Conservation (phyloP, 2,797 vertebrate genomes). For the Amazona finschi region DNA sequence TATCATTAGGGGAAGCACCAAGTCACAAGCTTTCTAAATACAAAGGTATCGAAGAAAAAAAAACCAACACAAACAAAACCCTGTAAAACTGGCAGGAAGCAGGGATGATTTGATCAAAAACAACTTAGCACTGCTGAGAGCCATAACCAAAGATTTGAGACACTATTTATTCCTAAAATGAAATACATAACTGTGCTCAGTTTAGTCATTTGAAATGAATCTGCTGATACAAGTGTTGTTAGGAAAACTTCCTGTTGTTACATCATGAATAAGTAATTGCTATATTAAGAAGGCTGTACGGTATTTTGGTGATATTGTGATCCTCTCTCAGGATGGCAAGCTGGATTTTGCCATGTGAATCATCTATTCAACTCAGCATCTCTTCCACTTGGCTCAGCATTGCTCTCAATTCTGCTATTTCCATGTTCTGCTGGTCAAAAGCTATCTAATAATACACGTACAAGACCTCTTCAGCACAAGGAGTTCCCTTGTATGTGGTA, state of each 20-base stretch:
- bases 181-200: neutral
- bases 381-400: neutral
- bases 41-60: neutral
- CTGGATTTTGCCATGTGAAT: neutral
- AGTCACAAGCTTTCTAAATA: neutral
- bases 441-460: neutral
- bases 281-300: neutral
- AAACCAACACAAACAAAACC: neutral
- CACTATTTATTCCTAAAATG: neutral
- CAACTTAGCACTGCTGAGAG: neutral
- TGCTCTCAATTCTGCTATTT: neutral
- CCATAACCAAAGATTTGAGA: fast-evolving
- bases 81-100: neutral
- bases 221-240: neutral
- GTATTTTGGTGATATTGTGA: neutral
- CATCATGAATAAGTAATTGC: neutral
- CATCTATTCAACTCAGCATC: neutral
- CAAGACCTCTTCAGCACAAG: neutral
- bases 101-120: neutral
- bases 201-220: neutral
- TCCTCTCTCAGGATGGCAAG: neutral
- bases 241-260: neutral
- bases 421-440: neutral
- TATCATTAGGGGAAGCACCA: neutral
- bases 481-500: neutral